A percentile compares a stretch with the other conserved stretches of the same genome.
Evolutionary conservation across 2,888 invertebrate species (phyloP).

Genomic region (Isoperla grammatica): DNA sequence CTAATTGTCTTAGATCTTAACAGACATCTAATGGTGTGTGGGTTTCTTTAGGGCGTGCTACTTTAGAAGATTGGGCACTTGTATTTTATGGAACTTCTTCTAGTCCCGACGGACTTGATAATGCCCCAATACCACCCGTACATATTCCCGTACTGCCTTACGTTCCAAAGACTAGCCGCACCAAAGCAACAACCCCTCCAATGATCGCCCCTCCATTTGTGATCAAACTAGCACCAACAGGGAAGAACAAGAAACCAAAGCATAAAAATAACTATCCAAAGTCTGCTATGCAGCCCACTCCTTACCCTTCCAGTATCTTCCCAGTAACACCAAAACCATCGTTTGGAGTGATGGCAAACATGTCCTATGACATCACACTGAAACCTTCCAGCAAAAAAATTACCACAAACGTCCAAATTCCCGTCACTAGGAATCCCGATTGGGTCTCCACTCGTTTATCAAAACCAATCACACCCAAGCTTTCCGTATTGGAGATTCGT

Average conservation of each 20-base stretch:
- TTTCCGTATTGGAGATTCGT: conserved; percentile 13
- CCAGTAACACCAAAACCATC: too few species aligned
- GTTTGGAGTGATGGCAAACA: background rate
- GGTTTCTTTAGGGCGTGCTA: conserved; percentile 65
- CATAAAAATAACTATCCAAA: conserved; percentile 42
- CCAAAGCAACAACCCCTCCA: conserved; percentile 36
- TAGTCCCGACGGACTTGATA: conserved; percentile 43
- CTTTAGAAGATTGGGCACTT: conserved; percentile 89
- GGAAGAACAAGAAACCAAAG: conserved; percentile 34
- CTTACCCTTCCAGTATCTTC: conserved; percentile 34
- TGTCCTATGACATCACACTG: background rate
- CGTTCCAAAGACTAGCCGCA: conserved; percentile 18
- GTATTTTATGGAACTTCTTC: conserved; percentile 83
- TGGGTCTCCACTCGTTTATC: background rate
- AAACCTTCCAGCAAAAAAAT: background rate
- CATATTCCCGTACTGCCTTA: conserved; percentile 30
- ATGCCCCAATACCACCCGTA: conserved; percentile 28
- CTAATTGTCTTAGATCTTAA: background rate
- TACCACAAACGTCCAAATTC: too few species aligned
- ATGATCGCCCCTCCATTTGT: conserved; percentile 36
- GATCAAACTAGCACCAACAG: conserved; percentile 35
- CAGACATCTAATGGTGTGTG: background rate
- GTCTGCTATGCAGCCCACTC: conserved; percentile 28
- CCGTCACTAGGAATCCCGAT: too few species aligned
- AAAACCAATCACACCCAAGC: background rate